Evolutionary conservation across 2,888 invertebrate species (phyloP).

Genomic region (Lochmaea capreae): DNA sequence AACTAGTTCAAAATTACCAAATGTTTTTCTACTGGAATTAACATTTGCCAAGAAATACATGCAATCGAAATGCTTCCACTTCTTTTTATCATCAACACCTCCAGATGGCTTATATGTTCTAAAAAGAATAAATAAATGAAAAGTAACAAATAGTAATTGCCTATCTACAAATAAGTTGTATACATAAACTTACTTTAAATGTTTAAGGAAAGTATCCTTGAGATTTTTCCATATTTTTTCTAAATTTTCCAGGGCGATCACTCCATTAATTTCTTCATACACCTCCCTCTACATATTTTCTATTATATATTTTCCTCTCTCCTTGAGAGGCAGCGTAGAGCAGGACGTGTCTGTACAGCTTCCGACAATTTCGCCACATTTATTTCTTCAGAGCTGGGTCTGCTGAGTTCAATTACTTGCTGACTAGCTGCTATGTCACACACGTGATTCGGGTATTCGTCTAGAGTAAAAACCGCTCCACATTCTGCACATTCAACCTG

Average conservation of each 20-base stretch:
- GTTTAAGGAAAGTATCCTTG: slow-evolving; percentile 23
- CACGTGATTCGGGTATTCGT: slow-evolving; percentile 1
- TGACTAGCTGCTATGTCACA: background rate
- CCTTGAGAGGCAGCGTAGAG: slow-evolving; percentile 19
- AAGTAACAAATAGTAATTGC: background rate
- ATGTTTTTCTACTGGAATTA: slow-evolving; percentile 2
- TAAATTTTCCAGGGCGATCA: slow-evolving; percentile 1
- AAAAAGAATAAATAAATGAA: background rate
- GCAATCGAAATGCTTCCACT: background rate
- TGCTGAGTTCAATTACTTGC: background rate
- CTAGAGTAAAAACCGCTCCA: background rate
- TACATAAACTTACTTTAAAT: slow-evolving; percentile 12
- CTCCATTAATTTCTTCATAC: slow-evolving; percentile 7
- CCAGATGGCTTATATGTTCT: background rate
- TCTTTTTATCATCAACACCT: background rate
- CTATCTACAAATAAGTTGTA: slow-evolving; percentile 1
- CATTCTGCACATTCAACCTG: slow-evolving; percentile 4
- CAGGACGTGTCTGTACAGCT: slow-evolving; percentile 23
- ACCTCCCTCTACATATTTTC: slow-evolving; percentile 27
- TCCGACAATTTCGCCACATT: background rate
- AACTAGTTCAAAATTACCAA: background rate
- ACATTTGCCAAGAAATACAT: slow-evolving; percentile 1
- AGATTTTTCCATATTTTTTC: slow-evolving; percentile 26
- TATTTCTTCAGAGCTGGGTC: background rate
- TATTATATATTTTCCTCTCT: slow-evolving; percentile 18